Evolutionary conservation across 2,113 vertebrate species (phyloP), one percentile per base, ranked within the genome.

Genomic region (Cottus gobio): DNA sequence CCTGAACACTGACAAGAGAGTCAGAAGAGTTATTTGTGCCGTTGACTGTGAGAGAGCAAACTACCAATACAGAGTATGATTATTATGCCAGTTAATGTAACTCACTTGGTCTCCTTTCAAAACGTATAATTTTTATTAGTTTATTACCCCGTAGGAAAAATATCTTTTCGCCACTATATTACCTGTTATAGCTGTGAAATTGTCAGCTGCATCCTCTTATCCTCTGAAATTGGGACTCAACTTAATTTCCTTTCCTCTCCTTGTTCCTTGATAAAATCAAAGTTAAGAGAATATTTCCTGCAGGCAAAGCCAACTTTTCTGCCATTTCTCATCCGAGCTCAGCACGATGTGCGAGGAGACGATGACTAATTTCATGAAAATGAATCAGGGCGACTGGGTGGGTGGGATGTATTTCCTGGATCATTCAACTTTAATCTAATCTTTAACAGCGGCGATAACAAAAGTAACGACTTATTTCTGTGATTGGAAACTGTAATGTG

Each of bases 351-450:
- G 72, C 8, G 15, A 76, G 68, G 37, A 64, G 84, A 89, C 65
- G 71, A 80, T 82, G 86, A 87, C 86, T 91, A 89, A 93, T 88
- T 90, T 86, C 77, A 56, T 87, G 83, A 82, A 93, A 90, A 88
- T 92, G 80, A 89, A 91, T 90, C 82, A 85, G 71, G 20, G 56
- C 10, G 30, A 60, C 70, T 74, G 16, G 46, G 37, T 28, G 46
- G 66, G 52, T 46, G 61, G 58, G 67, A 57, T 76, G 64, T 60
- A 63, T 65, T 87, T 91, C 82, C 80, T 79, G 71, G 81, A 84
- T 77, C 81, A 89, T 88, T 84, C 72, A 62, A 71, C 37, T 90
- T 91, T 80, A 89, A 91, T 87, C 79, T 89, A 64, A 82, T 79
- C 83, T 83, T 91, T 88, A 83, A 66, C 84, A 83, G 64, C 50